These are phyloP conservation scores for Drosophila sproati DNA, from an alignment of 1,140 invertebrate species.

Conservation along the genomic window DNA sequence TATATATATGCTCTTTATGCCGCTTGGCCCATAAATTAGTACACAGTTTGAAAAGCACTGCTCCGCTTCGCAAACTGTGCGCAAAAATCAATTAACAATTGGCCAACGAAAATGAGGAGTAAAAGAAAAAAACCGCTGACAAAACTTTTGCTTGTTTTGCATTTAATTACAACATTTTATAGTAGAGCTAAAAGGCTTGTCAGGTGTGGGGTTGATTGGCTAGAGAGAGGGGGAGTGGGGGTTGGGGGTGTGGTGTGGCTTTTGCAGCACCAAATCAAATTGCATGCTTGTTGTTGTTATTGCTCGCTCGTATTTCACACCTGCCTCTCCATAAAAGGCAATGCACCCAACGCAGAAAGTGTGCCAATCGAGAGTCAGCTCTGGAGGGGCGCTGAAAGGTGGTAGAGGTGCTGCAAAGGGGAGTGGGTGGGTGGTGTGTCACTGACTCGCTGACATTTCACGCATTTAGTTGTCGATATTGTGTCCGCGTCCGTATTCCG, in stretches of 20 bases:
- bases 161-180: slow-evolving; percentile 30
- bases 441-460: slow-evolving; percentile 47
- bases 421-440: slow-evolving; percentile 13
- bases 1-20: slow-evolving; percentile 30
- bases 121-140: slow-evolving; percentile 28
- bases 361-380: slow-evolving; percentile 16
- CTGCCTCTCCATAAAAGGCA: slow-evolving; percentile 26
- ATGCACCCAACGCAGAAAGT: slow-evolving; percentile 29
- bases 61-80: slow-evolving; percentile 19
- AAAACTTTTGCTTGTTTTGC: slow-evolving; percentile 21
- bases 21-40: slow-evolving; percentile 32
- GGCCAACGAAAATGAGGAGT: neutral
- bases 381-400: neutral
- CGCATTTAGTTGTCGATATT: slow-evolving; percentile 67
- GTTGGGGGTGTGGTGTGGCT: neutral
- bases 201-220: neutral
- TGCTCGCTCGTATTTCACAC: slow-evolving; percentile 9
- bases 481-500: slow-evolving; percentile 20
- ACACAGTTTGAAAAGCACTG: slow-evolving; percentile 39
- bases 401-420: neutral
- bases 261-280: slow-evolving; percentile 32
- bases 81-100: slow-evolving; percentile 44
- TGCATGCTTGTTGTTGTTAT: slow-evolving; percentile 20
- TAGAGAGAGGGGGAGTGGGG: neutral
- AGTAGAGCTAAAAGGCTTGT: neutral